Evolutionary conservation across 2,888 invertebrate species (phyloP).

Genomic region (Patella caerulea): DNA sequence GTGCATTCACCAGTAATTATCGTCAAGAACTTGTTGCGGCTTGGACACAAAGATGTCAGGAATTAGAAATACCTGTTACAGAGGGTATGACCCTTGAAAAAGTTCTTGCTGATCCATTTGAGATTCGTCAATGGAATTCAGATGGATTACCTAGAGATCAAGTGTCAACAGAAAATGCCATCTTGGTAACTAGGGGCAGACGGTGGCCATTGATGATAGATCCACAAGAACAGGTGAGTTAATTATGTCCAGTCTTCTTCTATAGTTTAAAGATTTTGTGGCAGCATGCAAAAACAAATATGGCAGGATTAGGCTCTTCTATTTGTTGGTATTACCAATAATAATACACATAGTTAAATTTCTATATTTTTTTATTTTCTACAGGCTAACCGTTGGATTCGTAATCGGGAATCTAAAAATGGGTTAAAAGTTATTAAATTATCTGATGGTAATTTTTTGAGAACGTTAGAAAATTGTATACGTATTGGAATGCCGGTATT

Average conservation of each 20-base stretch:
- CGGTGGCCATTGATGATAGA: conserved; percentile 73
- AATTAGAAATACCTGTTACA: conserved; percentile 81
- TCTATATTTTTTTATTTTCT: not conserved
- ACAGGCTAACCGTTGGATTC: conserved; percentile 72
- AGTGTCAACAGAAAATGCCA: conserved; percentile 72
- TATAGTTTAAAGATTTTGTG: not conserved
- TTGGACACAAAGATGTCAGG: conserved; percentile 81
- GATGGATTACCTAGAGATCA: conserved; percentile 71
- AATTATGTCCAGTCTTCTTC: not conserved
- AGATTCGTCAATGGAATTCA: conserved; percentile 77
- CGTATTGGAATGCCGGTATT: conserved; percentile 72
- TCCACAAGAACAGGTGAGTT: conserved; percentile 71
- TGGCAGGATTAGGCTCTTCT: not conserved
- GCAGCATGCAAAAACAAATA: not conserved
- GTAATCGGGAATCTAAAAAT: conserved; percentile 68
- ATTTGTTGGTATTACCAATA: not conserved
- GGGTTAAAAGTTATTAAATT: conserved; percentile 71
- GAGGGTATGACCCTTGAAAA: conserved; percentile 77
- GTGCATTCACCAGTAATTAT: conserved; percentile 71
- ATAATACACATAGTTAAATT: not conserved
- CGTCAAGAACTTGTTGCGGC: conserved; percentile 72
- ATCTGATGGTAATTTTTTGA: conserved; percentile 69
- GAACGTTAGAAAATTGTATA: conserved; percentile 72
- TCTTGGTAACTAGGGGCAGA: conserved; percentile 70
- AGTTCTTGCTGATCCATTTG: conserved; percentile 72